These are phyloP conservation scores for Callorhinus ursinus DNA, from an alignment of 2,113 vertebrate species.

Conservation along the genomic window DNA sequence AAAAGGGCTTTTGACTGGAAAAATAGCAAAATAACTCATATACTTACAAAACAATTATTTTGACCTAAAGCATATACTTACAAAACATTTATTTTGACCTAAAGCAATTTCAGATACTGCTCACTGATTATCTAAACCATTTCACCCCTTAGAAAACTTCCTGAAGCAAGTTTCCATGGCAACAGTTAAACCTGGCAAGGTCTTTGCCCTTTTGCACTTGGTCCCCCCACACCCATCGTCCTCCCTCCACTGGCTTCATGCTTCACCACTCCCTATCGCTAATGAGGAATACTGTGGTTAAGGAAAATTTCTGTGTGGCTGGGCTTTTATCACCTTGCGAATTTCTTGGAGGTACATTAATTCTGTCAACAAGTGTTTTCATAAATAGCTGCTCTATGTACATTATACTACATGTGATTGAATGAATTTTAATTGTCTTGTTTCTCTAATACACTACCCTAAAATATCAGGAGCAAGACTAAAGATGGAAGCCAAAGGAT, in stretches of 20 bases:
- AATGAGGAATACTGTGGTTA: background rate
- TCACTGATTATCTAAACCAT: constrained; percentile 5
- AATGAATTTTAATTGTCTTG: background rate
- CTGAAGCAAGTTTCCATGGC: constrained; percentile 24
- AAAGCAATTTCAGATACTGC: background rate
- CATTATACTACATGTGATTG: background rate
- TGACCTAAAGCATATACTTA: background rate
- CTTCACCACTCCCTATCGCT: background rate
- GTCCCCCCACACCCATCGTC: background rate
- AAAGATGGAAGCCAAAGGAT: background rate
- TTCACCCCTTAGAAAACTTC: background rate
- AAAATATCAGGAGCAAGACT: background rate
- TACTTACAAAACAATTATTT: background rate
- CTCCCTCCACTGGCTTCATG: background rate
- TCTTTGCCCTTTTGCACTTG: background rate
- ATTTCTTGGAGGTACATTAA: background rate
- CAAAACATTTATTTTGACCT: constrained; percentile 8
- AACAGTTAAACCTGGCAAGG: constrained; percentile 5
- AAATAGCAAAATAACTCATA: constrained; percentile 35
- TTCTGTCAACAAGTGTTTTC: background rate
- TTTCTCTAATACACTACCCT: background rate
- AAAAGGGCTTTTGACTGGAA: background rate
- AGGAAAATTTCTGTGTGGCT: background rate
- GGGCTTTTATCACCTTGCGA: background rate
- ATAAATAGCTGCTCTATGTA: background rate